Conservation (phyloP, 2,797 vertebrate genomes). For the Artibeus lituratus region DNA sequence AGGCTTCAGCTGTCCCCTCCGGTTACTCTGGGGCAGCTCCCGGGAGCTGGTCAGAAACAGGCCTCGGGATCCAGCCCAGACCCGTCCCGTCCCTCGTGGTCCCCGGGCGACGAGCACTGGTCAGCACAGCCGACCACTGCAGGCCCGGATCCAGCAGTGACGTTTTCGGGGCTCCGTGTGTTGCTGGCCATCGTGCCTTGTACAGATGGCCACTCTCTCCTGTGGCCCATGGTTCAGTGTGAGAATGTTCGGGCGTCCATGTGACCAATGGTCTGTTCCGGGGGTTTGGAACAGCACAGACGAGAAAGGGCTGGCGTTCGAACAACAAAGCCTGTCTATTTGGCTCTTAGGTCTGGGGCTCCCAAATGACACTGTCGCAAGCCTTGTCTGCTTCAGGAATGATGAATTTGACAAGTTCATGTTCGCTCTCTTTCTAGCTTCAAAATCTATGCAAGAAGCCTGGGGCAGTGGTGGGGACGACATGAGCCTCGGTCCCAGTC, state of each 20-base stretch:
- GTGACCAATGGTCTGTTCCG: background rate
- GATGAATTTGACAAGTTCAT: background rate
- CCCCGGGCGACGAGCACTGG: background rate
- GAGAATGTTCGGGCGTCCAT: background rate
- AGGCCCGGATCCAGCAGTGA: background rate
- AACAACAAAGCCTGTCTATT: background rate
- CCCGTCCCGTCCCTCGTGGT: rapidly evolving
- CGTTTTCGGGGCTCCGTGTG: background rate
- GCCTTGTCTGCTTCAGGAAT: rapidly evolving
- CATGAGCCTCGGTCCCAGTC: slow-evolving; percentile 87
- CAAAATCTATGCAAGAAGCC: slow-evolving; percentile 99
- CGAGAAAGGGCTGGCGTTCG: background rate
- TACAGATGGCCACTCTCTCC: background rate
- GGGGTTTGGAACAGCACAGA: background rate
- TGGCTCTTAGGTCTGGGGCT: background rate
- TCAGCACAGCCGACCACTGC: rapidly evolving
- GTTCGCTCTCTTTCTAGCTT: slow-evolving; percentile 82
- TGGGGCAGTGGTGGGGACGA: slow-evolving; percentile 96
- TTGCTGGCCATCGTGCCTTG: background rate
- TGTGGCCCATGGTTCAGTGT: background rate
- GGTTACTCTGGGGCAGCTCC: background rate
- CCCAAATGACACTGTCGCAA: background rate
- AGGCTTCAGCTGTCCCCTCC: background rate
- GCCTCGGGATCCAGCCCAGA: rapidly evolving
- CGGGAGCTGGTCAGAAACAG: background rate